Evolutionary conservation across 2,113 vertebrate species (phyloP).

Genomic region (Anseranas semipalmata): DNA sequence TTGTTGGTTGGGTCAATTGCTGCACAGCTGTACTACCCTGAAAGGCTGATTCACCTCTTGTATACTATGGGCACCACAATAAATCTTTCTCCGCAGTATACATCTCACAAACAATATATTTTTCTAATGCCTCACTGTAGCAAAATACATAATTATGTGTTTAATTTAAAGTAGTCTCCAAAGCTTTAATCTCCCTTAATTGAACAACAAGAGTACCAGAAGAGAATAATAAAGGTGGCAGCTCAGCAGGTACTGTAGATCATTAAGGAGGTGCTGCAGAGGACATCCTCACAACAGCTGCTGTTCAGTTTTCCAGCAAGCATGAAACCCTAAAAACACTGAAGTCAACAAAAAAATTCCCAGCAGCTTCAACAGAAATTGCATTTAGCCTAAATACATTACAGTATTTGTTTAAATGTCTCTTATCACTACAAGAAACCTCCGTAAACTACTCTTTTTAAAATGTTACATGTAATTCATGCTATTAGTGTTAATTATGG

Average conservation of each 20-base stretch:
- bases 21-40: not conserved
- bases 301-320: not conserved
- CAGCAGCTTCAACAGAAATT: not conserved
- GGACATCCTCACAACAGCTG: not conserved
- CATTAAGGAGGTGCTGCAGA: not conserved
- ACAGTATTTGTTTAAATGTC: not conserved
- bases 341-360: not conserved
- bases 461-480: not conserved
- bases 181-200: not conserved
- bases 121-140: not conserved
- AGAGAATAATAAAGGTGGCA: not conserved
- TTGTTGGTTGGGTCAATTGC: not conserved
- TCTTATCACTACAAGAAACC: not conserved
- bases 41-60: not conserved
- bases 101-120: not conserved
- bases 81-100: not conserved
- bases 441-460: not conserved
- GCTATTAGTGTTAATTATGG: not conserved
- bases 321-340: not conserved
- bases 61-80: not conserved
- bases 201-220: not conserved
- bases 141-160: not conserved
- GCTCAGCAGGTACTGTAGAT: not conserved
- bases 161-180: not conserved
- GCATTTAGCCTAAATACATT: not conserved